Conservation (phyloP, 2,888 invertebrate genomes). For the Gibbula magus region DNA sequence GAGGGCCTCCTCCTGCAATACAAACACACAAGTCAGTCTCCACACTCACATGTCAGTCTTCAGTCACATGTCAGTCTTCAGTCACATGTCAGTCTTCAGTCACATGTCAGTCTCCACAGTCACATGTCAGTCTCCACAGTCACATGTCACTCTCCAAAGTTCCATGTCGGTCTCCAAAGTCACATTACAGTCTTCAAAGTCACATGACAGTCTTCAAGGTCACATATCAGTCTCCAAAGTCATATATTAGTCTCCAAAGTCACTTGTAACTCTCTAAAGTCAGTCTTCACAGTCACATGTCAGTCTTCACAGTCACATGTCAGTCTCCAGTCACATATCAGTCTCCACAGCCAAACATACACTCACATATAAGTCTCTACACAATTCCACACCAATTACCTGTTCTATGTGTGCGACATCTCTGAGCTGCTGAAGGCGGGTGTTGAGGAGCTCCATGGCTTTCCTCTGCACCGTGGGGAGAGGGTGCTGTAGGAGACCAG, state of each 20-base stretch:
- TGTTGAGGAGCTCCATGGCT: constrained; percentile 89
- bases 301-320: background rate
- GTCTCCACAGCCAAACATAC: background rate
- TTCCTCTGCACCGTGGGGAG: constrained; percentile 84
- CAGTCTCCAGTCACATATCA: no score
- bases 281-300: background rate
- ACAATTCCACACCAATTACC: constrained; percentile 41
- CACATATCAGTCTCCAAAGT: no score
- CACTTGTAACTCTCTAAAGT: background rate
- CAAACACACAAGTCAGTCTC: no score
- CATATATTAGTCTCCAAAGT: no score
- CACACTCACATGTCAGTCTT: no score
- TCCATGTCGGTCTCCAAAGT: no score
- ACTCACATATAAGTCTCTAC: background rate
- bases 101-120: no score
- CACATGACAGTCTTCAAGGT: no score
- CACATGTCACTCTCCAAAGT: background rate
- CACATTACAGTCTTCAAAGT: no score
- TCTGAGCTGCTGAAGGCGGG: constrained; percentile 84
- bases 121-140: background rate
- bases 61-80: no score
- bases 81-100: no score
- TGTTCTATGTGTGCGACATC: constrained; percentile 78
- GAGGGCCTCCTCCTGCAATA: constrained; percentile 42
- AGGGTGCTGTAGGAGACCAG: constrained; percentile 83